Base-by-base conservation (phyloP, 1,140 invertebrate genomes). In the Kradibia gibbosae region DNA sequence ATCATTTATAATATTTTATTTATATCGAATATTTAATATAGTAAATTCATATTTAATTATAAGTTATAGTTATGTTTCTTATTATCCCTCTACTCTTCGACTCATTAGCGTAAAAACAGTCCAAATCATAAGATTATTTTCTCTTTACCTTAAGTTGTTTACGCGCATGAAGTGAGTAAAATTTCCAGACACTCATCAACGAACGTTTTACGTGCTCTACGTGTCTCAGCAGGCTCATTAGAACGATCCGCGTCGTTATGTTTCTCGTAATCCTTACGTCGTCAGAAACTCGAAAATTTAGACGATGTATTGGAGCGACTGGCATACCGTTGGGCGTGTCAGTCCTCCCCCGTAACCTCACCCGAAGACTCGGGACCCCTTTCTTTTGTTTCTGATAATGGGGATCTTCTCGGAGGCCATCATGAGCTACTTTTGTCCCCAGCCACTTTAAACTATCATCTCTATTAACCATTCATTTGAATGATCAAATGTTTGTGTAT, bases 161-260 rank as follows among this genome's bases (percentile, higher is more conserved):
- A 22, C 62, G 42, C 34, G 42, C 42, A 13, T 48, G 28, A 72
- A 34, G n/a, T 42, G 7, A 34, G 17, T 60, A 72, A 15, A 73
- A 73, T 31, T 73, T 22, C 42, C 48, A 22, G 39, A 25, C 53
- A 45, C 75, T 3, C 25, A 10, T 8, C 22, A 15, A 20, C 36
- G 28, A 60, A n/a, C 53, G 31, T 25, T 60, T 65, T 70, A 48
- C 28, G 45, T 1, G 15, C 31, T 28, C 7, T 4, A 34, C 57
- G 42, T 25, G 42, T 77, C 48, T 57, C 77, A 2, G 50, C 67
- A 42, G 67, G 71, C 45, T 78, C 77, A 67, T 78, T 78, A 78
- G 22, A 11, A 1, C 72, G 28, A 13, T 25, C 39, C 57, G 42
- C 36, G 53, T 28, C 74, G 22, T 76, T 76, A 57, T 25, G 11